A percentile compares a stretch with the other conserved stretches of the same genome.
Evolutionary conservation across 1,140 invertebrate genomes (phyloP).

Genomic region (Drosophila serrata): DNA sequence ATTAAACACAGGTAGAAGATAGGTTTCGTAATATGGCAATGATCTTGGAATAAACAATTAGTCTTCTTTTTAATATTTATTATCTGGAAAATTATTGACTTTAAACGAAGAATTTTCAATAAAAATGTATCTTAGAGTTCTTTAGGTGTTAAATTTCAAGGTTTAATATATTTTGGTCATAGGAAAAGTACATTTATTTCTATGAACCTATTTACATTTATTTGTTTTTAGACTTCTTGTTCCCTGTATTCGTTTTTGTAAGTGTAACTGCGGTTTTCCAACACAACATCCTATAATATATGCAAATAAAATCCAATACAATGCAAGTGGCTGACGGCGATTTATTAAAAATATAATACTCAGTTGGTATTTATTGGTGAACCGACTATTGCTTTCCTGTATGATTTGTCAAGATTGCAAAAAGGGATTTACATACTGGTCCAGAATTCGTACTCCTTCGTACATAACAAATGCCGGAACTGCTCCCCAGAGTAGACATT

Average conservation of each 20-base stretch:
- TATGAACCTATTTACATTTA: background rate
- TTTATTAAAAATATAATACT: conserved; percentile 37
- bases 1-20: background rate
- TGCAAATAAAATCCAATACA: conserved; percentile 15
- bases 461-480: conserved; percentile 40
- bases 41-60: background rate
- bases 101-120: background rate
- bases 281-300: conserved; percentile 28
- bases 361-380: conserved; percentile 15
- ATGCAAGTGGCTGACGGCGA: conserved; percentile 28
- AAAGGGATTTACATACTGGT: conserved; percentile 39
- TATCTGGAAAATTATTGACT: background rate
- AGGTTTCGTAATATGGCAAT: background rate
- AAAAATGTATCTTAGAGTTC: background rate
- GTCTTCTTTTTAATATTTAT: background rate
- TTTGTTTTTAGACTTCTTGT: background rate
- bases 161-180: too few relatives aligned
- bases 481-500: conserved; percentile 30
- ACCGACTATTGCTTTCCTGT: conserved; percentile 11
- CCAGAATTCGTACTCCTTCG: conserved; percentile 12
- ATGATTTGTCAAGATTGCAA: conserved; percentile 13
- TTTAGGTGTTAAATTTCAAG: background rate
- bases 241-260: background rate
- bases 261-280: conserved; percentile 29
- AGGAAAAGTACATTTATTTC: background rate